Percentiles rank a stretch among this genome's conserved stretches.
Conservation (phyloP, 1,140 invertebrate species). For the Parasteatoda tepidariorum region DNA sequence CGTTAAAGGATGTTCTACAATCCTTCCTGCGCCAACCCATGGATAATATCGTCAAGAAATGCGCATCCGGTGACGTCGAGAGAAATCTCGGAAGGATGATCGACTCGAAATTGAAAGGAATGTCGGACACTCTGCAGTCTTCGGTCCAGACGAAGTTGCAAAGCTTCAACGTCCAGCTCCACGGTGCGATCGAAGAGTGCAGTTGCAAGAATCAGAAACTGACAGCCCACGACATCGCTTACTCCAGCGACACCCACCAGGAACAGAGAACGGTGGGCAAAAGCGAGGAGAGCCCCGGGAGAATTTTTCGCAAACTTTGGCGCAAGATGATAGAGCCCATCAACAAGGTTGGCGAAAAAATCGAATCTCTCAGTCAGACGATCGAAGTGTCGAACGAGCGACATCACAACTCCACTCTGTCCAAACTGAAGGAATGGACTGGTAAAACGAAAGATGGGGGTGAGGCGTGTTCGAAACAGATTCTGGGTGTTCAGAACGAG, state of each 20-base stretch:
- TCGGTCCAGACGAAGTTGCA: conserved; percentile 28
- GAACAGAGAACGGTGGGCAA: background rate
- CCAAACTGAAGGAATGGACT: conserved; percentile 15
- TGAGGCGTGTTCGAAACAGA: conserved; percentile 36
- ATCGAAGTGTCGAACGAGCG: background rate
- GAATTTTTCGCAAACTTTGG: conserved; percentile 60
- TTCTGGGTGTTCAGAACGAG: conserved; percentile 15
- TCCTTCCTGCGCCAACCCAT: conserved; percentile 15
- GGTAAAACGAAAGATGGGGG: conserved; percentile 22
- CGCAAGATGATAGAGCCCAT: conserved; percentile 57
- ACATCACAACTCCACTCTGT: conserved; percentile 34
- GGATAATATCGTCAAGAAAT: conserved; percentile 45
- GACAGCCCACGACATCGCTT: conserved; percentile 29
- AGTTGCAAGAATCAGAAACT: background rate
- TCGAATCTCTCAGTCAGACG: conserved; percentile 26
- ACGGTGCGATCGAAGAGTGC: conserved; percentile 15
- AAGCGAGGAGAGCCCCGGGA: conserved; percentile 34
- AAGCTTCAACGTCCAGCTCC: conserved; percentile 9
- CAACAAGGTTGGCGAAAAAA: conserved; percentile 48
- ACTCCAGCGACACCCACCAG: conserved; percentile 29
- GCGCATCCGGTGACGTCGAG: conserved; percentile 15
- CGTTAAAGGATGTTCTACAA: conserved; percentile 39
- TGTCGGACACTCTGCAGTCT: conserved; percentile 28
- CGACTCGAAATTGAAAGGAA: conserved; percentile 35
- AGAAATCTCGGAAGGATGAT: conserved; percentile 12